Evolutionary conservation across 2,888 invertebrate species (phyloP).

Genomic region (Eremobia ochroleuca): DNA sequence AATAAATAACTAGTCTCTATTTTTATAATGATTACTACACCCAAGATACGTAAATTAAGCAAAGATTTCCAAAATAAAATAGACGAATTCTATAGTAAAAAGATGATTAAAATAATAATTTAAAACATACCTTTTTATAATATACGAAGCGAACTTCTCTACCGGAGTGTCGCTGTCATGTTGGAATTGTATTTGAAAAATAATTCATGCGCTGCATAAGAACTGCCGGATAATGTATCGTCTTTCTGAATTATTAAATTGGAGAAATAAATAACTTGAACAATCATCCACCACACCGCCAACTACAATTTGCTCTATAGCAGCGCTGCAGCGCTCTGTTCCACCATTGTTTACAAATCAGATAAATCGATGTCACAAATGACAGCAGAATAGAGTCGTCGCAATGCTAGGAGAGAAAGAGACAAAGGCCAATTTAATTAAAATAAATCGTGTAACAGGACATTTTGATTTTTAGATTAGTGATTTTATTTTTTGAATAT

Average conservation of each 20-base stretch:
- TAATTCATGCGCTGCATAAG: constrained; percentile 18
- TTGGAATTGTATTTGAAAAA: constrained; percentile 34
- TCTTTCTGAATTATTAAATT: constrained; percentile 46
- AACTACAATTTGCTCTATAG: constrained; percentile 10
- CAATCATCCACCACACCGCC: constrained; percentile 23
- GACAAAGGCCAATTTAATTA: neutral
- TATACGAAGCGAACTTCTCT: constrained; percentile 30
- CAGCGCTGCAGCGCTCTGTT: constrained; percentile 26
- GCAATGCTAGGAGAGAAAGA: neutral
- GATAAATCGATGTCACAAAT: constrained; percentile 40
- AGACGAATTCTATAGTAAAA: neutral
- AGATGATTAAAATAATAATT: constrained; percentile 32
- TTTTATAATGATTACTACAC: neutral
- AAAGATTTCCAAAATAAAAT: neutral
- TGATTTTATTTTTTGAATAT: neutral
- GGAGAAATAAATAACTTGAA: constrained; percentile 36
- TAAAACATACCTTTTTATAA: constrained; percentile 52
- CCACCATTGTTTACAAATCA: constrained; percentile 33
- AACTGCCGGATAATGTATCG: constrained; percentile 20
- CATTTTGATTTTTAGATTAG: neutral
- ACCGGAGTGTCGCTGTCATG: constrained; percentile 48
- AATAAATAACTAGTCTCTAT: neutral
- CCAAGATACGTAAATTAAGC: constrained; percentile 10
- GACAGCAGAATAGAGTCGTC: constrained; percentile 30
- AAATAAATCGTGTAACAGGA: constrained; percentile 20